A percentile compares a stretch with the other conserved stretches of the same genome.
Conservation (phyloP, 2,113 vertebrate species). For the Eudyptes chrysolophus region DNA sequence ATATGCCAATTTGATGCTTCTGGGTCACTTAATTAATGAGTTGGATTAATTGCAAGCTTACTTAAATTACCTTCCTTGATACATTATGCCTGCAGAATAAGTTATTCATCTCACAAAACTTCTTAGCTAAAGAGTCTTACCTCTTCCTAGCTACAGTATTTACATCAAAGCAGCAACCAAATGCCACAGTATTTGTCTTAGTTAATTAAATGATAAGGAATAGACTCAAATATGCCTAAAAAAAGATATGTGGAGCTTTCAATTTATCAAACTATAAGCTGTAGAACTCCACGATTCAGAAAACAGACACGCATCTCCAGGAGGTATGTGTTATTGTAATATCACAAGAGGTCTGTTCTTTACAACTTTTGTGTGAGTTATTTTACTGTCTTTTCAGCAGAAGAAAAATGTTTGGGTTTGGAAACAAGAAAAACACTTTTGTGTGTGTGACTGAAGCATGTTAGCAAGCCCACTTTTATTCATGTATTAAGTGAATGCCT, state of each 20-base stretch:
- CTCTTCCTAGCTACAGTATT: conserved; percentile 27
- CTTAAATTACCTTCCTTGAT: conserved; percentile 80
- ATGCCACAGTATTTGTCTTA: neutral
- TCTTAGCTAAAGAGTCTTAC: conserved; percentile 47
- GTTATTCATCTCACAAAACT: conserved; percentile 85
- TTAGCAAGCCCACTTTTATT: neutral
- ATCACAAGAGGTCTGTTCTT: neutral
- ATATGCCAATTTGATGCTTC: conserved; percentile 17
- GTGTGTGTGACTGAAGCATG: neutral
- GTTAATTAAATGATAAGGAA: conserved; percentile 36
- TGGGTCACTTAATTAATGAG: conserved; percentile 60
- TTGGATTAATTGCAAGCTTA: conserved; percentile 54
- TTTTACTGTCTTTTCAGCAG: neutral
- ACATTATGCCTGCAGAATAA: conserved; percentile 79
- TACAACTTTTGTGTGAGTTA: neutral
- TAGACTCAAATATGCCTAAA: conserved; percentile 80
- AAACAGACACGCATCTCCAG: conserved; percentile 68
- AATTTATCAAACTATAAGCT: conserved; percentile 86
- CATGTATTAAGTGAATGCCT: neutral
- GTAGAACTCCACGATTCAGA: conserved; percentile 73
- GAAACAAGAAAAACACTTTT: neutral
- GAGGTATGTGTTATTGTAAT: conserved; percentile 58
- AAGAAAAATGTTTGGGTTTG: neutral
- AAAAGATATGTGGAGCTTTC: conserved; percentile 83
- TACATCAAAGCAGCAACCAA: conserved; percentile 15